These are phyloP conservation scores for Theretra japonica DNA, from an alignment of 2,888 invertebrate genomes.

Conservation along the genomic window DNA sequence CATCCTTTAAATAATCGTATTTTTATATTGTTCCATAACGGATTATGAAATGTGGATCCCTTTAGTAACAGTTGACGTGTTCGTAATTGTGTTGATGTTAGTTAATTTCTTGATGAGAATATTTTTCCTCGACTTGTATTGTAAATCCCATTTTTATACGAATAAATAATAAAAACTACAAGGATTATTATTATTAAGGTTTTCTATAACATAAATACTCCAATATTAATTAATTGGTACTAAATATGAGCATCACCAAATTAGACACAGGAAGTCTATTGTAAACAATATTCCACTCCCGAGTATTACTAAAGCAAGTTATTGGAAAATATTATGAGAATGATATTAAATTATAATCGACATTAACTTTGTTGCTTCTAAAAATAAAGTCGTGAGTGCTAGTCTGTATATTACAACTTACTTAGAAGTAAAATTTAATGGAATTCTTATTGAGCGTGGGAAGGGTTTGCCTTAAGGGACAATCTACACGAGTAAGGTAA, in stretches of 20 bases:
- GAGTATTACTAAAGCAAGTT: no score
- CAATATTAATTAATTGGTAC: no score
- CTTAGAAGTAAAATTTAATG: slow-evolving; percentile 2
- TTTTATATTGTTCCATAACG: slow-evolving; percentile 9
- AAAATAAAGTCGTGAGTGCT: not conserved
- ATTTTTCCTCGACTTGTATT: not conserved
- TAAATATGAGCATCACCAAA: no score
- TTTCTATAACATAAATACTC: no score
- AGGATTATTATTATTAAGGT: not conserved
- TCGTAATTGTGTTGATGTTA: not conserved
- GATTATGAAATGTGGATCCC: not conserved
- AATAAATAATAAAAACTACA: not conserved
- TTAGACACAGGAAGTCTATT: no score
- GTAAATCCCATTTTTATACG: not conserved
- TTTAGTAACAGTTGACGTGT: not conserved
- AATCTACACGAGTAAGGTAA: not conserved
- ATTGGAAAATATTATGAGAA: no score
- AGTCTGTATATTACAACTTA: not conserved
- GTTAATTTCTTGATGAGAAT: not conserved
- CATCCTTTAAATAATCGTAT: not conserved
- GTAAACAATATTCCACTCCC: no score
- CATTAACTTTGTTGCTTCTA: no score
- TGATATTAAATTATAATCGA: no score
- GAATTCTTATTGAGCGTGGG: not conserved
- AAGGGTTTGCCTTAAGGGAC: not conserved